Percentiles rank a stretch among this genome's conserved stretches.
These are phyloP conservation scores for Ataeniobius toweri DNA, from an alignment of 2,797 vertebrate genomes.

Conservation along the genomic window DNA sequence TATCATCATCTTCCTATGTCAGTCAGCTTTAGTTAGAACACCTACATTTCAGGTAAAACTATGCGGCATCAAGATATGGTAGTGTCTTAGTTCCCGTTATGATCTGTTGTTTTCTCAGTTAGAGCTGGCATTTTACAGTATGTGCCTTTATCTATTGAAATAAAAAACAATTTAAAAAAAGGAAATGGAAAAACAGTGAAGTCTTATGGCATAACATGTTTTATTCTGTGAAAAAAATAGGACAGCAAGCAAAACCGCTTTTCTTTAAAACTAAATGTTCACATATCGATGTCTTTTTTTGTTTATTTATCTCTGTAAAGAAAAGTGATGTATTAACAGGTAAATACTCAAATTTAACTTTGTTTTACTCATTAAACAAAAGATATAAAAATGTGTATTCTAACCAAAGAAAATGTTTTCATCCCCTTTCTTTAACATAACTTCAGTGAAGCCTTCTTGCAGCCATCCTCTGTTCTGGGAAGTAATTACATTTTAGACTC, in stretches of 20 bases:
- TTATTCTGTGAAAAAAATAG: not conserved
- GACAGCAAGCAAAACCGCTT: not conserved
- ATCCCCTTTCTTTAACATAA: too few relatives aligned
- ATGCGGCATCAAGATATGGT: not conserved
- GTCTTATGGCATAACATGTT: not conserved
- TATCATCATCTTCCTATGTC: not conserved
- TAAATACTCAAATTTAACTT: not conserved
- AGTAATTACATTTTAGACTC: too few relatives aligned
- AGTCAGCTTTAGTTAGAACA: not conserved
- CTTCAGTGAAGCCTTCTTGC: too few relatives aligned
- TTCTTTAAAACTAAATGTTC: not conserved
- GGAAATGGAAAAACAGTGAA: not conserved
- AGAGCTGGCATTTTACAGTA: too few relatives aligned
- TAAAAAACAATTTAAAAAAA: not conserved
- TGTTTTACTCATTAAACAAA: not conserved
- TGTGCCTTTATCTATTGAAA: too few relatives aligned
- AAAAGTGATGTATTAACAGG: not conserved
- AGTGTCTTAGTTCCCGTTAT: not conserved
- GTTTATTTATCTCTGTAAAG: not conserved
- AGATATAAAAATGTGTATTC: not conserved
- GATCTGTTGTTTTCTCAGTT: not conserved
- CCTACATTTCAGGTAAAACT: not conserved
- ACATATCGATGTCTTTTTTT: not conserved
- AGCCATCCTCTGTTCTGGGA: too few relatives aligned
- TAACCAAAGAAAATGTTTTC: not conserved